Evolutionary conservation across 30 jellyfish, hydroid and myxozoan species (phyloP).

Genomic region (Pseudorhiza aurosa): DNA sequence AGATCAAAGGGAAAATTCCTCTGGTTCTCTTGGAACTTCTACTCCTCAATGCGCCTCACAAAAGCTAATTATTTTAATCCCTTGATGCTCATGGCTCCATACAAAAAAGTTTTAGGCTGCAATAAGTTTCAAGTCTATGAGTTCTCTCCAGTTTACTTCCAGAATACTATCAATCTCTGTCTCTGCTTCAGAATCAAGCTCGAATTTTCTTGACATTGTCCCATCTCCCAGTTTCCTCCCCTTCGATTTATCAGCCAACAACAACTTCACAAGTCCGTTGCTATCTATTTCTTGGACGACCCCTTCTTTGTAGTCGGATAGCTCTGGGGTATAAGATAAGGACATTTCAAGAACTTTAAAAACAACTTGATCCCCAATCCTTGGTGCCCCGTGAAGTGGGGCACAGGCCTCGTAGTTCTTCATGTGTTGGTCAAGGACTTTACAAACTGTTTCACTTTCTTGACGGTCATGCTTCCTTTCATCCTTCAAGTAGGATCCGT

Average conservation of each 20-base stretch:
- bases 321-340: slow-evolving; percentile 49
- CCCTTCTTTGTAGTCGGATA: slow-evolving; percentile 60
- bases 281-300: slow-evolving; percentile 12
- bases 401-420: not conserved
- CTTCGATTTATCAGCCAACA: slow-evolving; percentile 11
- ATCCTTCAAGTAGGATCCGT: no score
- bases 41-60: no score
- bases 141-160: slow-evolving; percentile 22
- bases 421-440: no score
- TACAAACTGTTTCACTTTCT: no score
- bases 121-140: slow-evolving; percentile 5
- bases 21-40: no score
- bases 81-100: no score
- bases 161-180: slow-evolving; percentile 8
- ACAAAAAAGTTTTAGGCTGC: no score
- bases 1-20: no score
- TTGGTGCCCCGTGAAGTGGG: slow-evolving; percentile 55
- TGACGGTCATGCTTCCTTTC: no score
- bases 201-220: slow-evolving; percentile 10
- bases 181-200: slow-evolving; percentile 24
- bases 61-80: no score
- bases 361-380: slow-evolving; percentile 46
- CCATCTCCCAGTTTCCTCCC: slow-evolving; percentile 37
- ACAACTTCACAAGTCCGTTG: not conserved
- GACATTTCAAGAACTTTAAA: slow-evolving; percentile 56